Base-by-base conservation (phyloP, 2,888 invertebrate genomes). In the Luperina nickerlii region DNA sequence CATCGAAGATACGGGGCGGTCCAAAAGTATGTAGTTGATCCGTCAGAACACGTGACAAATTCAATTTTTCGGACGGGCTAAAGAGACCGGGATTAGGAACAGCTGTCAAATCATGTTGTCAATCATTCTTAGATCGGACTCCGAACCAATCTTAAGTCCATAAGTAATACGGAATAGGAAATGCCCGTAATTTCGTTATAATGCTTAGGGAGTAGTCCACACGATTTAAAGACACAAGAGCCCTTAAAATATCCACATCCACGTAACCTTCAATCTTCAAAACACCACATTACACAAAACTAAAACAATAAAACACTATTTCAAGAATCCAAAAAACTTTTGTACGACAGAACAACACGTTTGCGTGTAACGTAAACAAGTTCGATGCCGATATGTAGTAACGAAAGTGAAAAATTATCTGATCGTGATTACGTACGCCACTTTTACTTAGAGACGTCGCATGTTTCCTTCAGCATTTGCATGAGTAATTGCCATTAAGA, bases 351-450 rank as follows among this genome's bases (percentile, higher is more conserved):
- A 83, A 83, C 42, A 60, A 70, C 65, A 69, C 66, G 79, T 24
- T 79, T 11, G 78, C 79, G 81, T 87, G 86, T 72, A 57, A 18
- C 73, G 57, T 70, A 82, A 87, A 86, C 85, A 83, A 85, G 81
- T 83, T 81, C 67, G 76, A 75, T 76, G 74, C 68, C 78, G 69
- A 82, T 81, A 67, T 83, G 77, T 83, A 66, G 84, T 32, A 79
- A 90, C 42, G 88, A 91, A 90, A 91, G 90, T 86, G 85, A 89
- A 89, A 88, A 88, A 78, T 76, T 76, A 83, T 85, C 79, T 84
- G 82, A 84, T 87, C 75, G 73, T 70, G 73, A 82, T 89, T 84
- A 82, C 76, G n/a, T 73, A 68, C n/a, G 42, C 81, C 75, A 80
- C 89, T 89, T 89, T 88, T 89, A 86, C 88, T 83, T 69, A 66